Percentiles rank a stretch among this genome's conserved stretches.
Evolutionary conservation across 2,113 vertebrate genomes (phyloP).

Genomic region (Sapayoa aenigma): DNA sequence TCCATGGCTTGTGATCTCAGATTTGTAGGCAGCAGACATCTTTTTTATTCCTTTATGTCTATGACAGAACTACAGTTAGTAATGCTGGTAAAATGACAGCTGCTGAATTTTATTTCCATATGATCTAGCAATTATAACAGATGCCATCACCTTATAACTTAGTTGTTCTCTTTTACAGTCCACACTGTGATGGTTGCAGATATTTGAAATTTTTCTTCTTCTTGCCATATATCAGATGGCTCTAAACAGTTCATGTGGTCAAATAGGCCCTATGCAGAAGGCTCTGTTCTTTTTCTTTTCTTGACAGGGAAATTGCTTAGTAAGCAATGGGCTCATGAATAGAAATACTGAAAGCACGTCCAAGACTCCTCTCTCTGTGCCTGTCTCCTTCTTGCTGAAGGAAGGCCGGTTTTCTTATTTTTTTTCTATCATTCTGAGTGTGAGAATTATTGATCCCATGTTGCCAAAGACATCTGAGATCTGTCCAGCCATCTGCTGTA

Average conservation of each 20-base stretch:
- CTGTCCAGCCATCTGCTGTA: neutral
- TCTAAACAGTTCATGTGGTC: neutral
- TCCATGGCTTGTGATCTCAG: neutral
- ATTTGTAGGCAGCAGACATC: neutral
- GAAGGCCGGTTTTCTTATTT: neutral
- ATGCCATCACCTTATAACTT: neutral
- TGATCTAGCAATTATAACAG: neutral
- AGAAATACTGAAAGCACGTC: neutral
- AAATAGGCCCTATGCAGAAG: neutral
- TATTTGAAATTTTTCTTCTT: neutral
- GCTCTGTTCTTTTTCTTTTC: neutral
- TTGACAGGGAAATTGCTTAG: neutral
- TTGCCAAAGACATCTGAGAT: neutral
- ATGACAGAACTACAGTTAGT: neutral
- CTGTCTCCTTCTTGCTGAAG: neutral
- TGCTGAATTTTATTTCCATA: slow-evolving; percentile 1
- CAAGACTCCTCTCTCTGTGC: neutral
- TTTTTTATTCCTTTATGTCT: neutral
- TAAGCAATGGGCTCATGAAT: neutral
- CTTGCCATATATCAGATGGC: neutral
- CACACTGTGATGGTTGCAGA: neutral
- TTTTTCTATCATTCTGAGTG: neutral
- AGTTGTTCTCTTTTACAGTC: neutral
- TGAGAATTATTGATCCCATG: neutral
- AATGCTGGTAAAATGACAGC: neutral